phyloP scores from a whole-genome alignment of 2,113 vertebrate species.

The Martes martes region DNA sequence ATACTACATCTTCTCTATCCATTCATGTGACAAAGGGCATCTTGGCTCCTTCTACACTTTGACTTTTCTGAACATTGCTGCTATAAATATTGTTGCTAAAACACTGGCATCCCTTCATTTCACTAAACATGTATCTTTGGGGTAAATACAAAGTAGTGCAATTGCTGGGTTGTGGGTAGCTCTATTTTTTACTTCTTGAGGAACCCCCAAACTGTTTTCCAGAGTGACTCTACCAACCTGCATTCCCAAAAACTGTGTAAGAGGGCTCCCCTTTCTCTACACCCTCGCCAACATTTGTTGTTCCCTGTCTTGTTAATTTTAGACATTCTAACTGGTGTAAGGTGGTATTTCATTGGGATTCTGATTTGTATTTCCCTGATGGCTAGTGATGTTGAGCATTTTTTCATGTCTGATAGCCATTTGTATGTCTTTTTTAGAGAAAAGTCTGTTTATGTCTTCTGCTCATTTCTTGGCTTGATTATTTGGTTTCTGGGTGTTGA shows the following conservation, averaged over 20 bases:
- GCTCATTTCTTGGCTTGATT: no score
- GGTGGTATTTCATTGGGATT: neutral
- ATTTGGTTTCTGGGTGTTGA: no score
- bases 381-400: no score
- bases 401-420: no score
- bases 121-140: neutral
- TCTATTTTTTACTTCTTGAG: neutral
- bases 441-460: no score
- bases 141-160: neutral
- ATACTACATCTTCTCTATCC: neutral
- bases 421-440: no score
- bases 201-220: neutral
- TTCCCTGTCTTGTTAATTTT: neutral
- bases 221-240: neutral
- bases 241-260: neutral
- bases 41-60: neutral
- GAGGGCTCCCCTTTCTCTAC: neutral
- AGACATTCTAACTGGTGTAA: neutral
- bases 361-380: neutral
- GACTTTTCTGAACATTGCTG: neutral
- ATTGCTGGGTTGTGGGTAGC: neutral
- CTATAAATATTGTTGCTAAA: neutral
- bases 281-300: neutral
- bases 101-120: neutral
- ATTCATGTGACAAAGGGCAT: neutral